Evolutionary conservation across 2,113 vertebrate genomes (phyloP).

Genomic region (Lophius piscatorius): DNA sequence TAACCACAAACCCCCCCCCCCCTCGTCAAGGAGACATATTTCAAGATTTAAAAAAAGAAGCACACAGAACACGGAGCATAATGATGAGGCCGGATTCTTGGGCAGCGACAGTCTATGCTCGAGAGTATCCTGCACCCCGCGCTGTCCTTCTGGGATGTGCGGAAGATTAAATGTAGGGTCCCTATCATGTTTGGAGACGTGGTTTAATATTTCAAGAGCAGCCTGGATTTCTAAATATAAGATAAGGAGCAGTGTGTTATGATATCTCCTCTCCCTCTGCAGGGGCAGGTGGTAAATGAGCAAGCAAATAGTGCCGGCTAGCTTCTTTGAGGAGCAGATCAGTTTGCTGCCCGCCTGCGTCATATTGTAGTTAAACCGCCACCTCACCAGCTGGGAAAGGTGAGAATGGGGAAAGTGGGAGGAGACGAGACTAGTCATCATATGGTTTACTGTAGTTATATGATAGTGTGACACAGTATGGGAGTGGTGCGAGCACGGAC

Average conservation of each 20-base stretch:
- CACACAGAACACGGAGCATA: neutral
- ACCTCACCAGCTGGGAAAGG: slow-evolving; percentile 6
- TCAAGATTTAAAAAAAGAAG: slow-evolving; percentile 24
- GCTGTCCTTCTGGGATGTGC: slow-evolving; percentile 76
- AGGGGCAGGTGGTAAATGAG: slow-evolving; percentile 83
- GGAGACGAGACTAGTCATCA: slow-evolving; percentile 35
- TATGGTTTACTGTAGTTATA: slow-evolving; percentile 64
- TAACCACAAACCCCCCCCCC: neutral
- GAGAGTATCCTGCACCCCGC: slow-evolving; percentile 57
- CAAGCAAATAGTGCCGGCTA: slow-evolving; percentile 74
- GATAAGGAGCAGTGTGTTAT: slow-evolving; percentile 81
- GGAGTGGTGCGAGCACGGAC: too few relatives aligned
- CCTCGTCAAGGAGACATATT: slow-evolving; percentile 9
- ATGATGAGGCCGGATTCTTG: slow-evolving; percentile 49
- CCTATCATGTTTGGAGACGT: slow-evolving; percentile 83
- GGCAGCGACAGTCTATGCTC: slow-evolving; percentile 36
- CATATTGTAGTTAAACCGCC: slow-evolving; percentile 64
- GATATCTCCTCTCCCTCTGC: slow-evolving; percentile 85
- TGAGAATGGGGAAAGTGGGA: neutral
- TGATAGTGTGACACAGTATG: slow-evolving; percentile 31
- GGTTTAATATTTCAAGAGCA: slow-evolving; percentile 89
- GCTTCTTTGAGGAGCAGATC: slow-evolving; percentile 57
- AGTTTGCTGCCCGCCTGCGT: slow-evolving; percentile 44
- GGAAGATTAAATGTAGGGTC: slow-evolving; percentile 85
- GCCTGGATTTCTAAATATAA: slow-evolving; percentile 91